Conservation (phyloP, 2,888 invertebrate genomes). For the Pegoplata infirma region DNA sequence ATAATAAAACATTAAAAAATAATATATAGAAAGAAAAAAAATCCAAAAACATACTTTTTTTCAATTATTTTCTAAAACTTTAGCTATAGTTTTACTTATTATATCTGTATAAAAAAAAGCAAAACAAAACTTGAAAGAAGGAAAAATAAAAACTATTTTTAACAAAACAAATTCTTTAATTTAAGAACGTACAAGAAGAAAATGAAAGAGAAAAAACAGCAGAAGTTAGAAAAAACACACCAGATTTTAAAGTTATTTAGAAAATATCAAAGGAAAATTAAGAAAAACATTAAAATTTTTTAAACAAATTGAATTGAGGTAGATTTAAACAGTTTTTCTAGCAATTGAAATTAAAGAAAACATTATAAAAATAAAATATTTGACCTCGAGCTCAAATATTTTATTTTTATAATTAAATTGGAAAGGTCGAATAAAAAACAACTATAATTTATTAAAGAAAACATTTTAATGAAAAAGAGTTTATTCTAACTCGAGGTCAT, state of each 20-base stretch:
- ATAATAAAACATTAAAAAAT: conserved; percentile 8
- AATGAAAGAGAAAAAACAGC: not conserved
- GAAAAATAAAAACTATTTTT: conserved; percentile 42
- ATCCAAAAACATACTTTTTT: conserved; percentile 59
- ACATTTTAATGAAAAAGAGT: too few species aligned
- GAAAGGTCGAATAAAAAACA: too few species aligned
- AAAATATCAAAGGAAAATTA: not conserved
- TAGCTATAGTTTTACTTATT: not conserved
- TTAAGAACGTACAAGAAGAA: conserved; percentile 26
- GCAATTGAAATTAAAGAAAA: too few species aligned
- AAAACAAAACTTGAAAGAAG: conserved; percentile 2
- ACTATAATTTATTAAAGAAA: too few species aligned
- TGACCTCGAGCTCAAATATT: too few species aligned
- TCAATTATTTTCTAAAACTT: conserved; percentile 7
- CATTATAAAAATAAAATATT: too few species aligned
- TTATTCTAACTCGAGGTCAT: too few species aligned
- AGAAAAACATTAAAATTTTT: too few species aligned
- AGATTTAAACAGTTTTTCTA: too few species aligned
- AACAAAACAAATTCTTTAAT: conserved; percentile 20
- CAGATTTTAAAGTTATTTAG: not conserved
- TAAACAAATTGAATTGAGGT: too few species aligned
- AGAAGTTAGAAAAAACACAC: too few species aligned
- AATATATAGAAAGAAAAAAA: conserved; percentile 31
- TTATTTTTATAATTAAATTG: too few species aligned
- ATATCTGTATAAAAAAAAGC: conserved; percentile 23